Evolutionary conservation across 2,113 vertebrate species (phyloP).

Genomic region (Myanophis thanlyinensis): DNA sequence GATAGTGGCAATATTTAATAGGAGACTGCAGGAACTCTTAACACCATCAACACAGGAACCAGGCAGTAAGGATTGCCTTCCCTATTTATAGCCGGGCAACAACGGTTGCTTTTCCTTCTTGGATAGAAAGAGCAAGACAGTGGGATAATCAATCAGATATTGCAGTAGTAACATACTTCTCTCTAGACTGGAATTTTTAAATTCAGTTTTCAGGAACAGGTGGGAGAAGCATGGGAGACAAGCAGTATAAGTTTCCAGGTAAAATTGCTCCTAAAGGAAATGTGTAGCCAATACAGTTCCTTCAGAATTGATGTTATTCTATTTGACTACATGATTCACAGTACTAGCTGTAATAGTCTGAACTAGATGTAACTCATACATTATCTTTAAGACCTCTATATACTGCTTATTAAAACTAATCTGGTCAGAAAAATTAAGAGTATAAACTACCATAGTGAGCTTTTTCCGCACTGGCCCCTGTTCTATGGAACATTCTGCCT

Average conservation of each 20-base stretch:
- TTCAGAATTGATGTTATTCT: background rate
- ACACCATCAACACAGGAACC: background rate
- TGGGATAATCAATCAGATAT: background rate
- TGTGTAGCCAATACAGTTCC: background rate
- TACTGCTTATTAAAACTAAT: background rate
- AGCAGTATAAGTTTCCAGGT: background rate
- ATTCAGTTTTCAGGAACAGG: background rate
- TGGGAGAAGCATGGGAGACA: background rate
- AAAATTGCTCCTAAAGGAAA: background rate
- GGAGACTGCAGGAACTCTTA: background rate
- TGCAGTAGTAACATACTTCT: background rate
- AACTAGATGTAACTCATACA: background rate
- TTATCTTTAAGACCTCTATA: background rate
- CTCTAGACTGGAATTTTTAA: background rate
- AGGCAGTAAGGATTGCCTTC: background rate
- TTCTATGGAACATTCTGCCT: background rate
- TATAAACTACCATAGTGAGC: background rate
- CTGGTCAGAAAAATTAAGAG: background rate
- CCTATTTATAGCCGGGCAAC: background rate
- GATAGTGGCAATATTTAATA: background rate
- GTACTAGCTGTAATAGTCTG: background rate
- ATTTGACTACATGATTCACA: background rate
- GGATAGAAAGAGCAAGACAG: background rate
- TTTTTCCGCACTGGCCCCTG: background rate
- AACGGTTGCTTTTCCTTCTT: background rate